phyloP scores from a whole-genome alignment of 2,113 vertebrate species.

The Oreochromis aureus region DNA sequence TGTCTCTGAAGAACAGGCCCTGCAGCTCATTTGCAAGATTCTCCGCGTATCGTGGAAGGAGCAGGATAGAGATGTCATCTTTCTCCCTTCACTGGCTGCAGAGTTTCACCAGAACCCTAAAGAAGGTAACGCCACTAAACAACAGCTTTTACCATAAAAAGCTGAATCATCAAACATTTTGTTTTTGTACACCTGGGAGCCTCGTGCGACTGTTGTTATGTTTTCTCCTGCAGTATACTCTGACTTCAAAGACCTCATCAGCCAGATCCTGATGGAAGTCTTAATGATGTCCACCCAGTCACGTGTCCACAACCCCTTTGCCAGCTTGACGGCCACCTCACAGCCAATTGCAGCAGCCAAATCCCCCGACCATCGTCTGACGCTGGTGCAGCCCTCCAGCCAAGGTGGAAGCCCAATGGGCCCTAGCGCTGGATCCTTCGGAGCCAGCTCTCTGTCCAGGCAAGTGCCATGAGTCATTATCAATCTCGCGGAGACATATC shows the following conservation, averaged over 20 bases:
- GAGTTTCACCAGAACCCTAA: slow-evolving; percentile 93
- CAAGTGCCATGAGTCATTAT: slow-evolving; percentile 63
- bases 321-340: slow-evolving; percentile 94
- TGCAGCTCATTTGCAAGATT: slow-evolving; percentile 98
- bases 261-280: slow-evolving; percentile 99
- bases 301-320: slow-evolving; percentile 90
- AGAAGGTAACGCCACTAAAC: slow-evolving; percentile 74
- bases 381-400: slow-evolving; percentile 80
- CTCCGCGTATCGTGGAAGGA: slow-evolving; percentile 98
- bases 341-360: slow-evolving; percentile 90
- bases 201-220: not conserved
- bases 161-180: not conserved
- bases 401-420: slow-evolving; percentile 89
- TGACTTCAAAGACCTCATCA: slow-evolving; percentile 96
- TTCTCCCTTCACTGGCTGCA: slow-evolving; percentile 86
- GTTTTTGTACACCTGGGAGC: too few species aligned
- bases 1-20: slow-evolving; percentile 93
- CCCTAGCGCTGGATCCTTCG: slow-evolving; percentile 83
- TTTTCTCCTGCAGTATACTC: slow-evolving; percentile 79
- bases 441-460: slow-evolving; percentile 93
- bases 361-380: slow-evolving; percentile 84
- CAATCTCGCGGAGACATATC: not conserved
- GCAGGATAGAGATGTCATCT: slow-evolving; percentile 93
- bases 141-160: not conserved
- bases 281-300: slow-evolving; percentile 97